A percentile compares a stretch with the other conserved stretches of the same genome.
Evolutionary conservation across 2,113 vertebrate species (phyloP).

Genomic region (Semicossyphus pulcher): DNA sequence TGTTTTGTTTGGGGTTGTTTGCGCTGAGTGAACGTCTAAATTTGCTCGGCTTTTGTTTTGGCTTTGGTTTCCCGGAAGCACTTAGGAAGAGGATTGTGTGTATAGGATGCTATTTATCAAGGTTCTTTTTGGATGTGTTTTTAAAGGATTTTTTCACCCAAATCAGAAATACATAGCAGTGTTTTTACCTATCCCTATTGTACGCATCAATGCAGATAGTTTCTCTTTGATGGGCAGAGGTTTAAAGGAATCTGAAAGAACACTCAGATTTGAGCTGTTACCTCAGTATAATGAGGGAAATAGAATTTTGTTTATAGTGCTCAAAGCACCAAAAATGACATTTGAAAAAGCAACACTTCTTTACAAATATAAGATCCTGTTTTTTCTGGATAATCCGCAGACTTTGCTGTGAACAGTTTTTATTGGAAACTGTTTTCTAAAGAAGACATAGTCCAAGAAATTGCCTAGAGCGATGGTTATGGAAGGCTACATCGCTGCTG

Average conservation of each 20-base stretch:
- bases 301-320: constrained; percentile 1
- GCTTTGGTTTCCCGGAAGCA: constrained; percentile 41
- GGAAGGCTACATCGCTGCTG: neutral
- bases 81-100: constrained; percentile 21
- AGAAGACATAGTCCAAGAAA: too few species aligned
- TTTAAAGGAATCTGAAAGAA: neutral
- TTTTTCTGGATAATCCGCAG: constrained; percentile 27
- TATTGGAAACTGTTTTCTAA: constrained; percentile 16
- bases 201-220: neutral
- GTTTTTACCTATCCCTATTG: neutral
- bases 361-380: constrained; percentile 11
- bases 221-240: neutral
- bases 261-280: neutral
- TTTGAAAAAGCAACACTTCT: constrained; percentile 32
- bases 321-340: constrained; percentile 33
- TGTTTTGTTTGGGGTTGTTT: constrained; percentile 50
- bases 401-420: constrained; percentile 1
- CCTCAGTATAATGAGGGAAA: neutral
- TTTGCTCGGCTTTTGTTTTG: constrained; percentile 53
- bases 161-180: neutral
- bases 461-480: constrained; percentile 6
- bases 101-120: constrained; percentile 31
- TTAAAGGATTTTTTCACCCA: neutral
- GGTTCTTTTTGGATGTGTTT: constrained; percentile 11
- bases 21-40: constrained; percentile 52